These are phyloP conservation scores for Monarcha castaneiventris DNA, from an alignment of 2,113 vertebrate genomes.

Conservation along the genomic window DNA sequence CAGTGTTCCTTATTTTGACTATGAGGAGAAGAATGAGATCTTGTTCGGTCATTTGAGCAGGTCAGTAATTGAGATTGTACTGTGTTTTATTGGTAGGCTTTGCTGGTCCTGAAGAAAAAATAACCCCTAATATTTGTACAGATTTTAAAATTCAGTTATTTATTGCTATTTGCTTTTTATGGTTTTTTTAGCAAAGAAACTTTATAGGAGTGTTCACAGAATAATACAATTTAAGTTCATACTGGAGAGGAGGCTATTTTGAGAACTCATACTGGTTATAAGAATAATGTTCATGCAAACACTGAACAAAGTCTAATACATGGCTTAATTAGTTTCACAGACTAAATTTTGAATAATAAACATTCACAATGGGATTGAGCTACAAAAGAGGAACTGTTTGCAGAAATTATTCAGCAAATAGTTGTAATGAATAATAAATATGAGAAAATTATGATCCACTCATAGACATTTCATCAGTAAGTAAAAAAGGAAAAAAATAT, in stretches of 20 bases:
- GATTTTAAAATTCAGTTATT: neutral
- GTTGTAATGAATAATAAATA: conserved; percentile 58
- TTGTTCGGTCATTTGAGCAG: neutral
- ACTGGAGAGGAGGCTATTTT: neutral
- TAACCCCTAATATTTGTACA: neutral
- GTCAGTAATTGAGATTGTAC: neutral
- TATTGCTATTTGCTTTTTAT: neutral
- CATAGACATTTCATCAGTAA: neutral
- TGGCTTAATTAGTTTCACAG: neutral
- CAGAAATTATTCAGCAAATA: conserved; percentile 42
- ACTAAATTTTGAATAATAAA: conserved; percentile 36
- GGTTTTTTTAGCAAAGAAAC: neutral
- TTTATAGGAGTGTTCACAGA: neutral
- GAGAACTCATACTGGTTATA: neutral
- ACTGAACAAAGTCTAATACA: neutral
- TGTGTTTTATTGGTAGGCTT: neutral
- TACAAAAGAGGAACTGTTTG: conserved; percentile 25
- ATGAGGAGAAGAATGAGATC: neutral
- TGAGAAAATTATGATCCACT: conserved; percentile 13
- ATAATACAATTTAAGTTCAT: neutral
- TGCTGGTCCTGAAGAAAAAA: neutral
- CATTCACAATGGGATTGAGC: neutral
- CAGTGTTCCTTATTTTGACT: neutral
- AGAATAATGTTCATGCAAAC: neutral
- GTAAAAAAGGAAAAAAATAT: conserved; percentile 15